Percentiles rank a stretch among this genome's conserved stretches.
Evolutionary conservation across 2,888 invertebrate species (phyloP).

Genomic region (Eremobia ochroleuca): DNA sequence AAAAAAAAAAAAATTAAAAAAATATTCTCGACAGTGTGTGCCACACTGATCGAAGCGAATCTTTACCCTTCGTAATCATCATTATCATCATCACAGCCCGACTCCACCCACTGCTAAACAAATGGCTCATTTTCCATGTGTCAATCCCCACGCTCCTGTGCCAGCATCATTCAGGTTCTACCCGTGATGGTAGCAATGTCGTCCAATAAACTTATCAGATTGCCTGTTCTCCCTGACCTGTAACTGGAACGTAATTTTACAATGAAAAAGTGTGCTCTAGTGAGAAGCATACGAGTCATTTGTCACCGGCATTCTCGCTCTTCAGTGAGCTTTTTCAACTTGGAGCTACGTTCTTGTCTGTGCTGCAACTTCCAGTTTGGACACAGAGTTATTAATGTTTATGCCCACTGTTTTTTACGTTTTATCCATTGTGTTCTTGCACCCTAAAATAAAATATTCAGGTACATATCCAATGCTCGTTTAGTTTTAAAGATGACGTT

Average conservation of each 20-base stretch:
- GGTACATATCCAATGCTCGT: neutral
- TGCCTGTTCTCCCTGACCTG: neutral
- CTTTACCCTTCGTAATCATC: no score
- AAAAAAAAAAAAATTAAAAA: no score
- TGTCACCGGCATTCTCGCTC: slow-evolving; percentile 23
- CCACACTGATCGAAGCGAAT: neutral
- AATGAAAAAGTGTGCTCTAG: slow-evolving; percentile 11
- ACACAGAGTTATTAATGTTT: slow-evolving; percentile 7
- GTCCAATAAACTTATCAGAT: neutral
- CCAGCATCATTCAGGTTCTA: no score
- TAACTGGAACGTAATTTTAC: slow-evolving; percentile 25
- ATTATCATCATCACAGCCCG: no score
- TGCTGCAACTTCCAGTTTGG: neutral
- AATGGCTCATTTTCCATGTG: no score
- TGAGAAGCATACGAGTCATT: slow-evolving; percentile 12
- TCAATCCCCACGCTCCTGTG: no score
- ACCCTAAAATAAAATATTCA: neutral
- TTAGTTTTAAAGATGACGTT: neutral
- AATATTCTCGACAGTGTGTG: no score
- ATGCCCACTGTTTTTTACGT: no score
- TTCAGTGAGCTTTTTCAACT: slow-evolving; percentile 5
- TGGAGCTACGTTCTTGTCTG: neutral
- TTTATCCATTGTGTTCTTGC: neutral
- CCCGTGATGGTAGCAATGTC: no score
- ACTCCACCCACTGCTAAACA: no score